Evolutionary conservation across 2,888 invertebrate species (phyloP).

Genomic region (Anodontia alba): DNA sequence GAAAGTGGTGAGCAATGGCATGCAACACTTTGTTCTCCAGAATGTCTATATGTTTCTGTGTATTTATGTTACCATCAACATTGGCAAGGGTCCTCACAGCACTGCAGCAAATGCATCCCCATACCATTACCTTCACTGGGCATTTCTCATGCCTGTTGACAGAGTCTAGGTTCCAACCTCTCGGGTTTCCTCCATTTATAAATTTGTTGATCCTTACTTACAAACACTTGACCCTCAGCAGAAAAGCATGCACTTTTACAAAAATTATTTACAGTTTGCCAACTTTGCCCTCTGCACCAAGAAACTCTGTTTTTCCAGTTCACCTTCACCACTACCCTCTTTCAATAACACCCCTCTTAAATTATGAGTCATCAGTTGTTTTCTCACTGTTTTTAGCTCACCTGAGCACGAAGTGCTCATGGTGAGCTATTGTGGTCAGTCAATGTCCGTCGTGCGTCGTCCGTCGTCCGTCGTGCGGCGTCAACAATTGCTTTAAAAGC

Average conservation of each 20-base stretch:
- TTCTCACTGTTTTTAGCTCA: not conserved
- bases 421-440: too few relatives aligned
- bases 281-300: not conserved
- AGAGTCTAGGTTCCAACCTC: too few relatives aligned
- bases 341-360: not conserved
- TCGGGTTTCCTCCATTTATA: not conserved
- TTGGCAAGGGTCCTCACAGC: slow-evolving; percentile 22
- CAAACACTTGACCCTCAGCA: not conserved
- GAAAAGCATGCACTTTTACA: not conserved
- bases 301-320: not conserved
- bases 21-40: not conserved
- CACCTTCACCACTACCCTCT: slow-evolving; percentile 1
- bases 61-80: slow-evolving; percentile 15
- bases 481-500: too few relatives aligned
- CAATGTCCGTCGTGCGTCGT: too few relatives aligned
- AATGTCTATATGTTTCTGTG: not conserved
- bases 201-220: not conserved
- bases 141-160: too few relatives aligned
- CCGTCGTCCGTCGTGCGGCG: too few relatives aligned
- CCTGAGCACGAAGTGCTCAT: too few relatives aligned
- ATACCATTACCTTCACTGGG: slow-evolving; percentile 1
- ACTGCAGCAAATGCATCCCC: not conserved
- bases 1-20: not conserved
- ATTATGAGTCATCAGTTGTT: not conserved
- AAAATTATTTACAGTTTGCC: not conserved